Evolutionary conservation across 2,113 vertebrate genomes (phyloP), one percentile per base, ranked within the genome.

Genomic region (Spermophilus dauricus): DNA sequence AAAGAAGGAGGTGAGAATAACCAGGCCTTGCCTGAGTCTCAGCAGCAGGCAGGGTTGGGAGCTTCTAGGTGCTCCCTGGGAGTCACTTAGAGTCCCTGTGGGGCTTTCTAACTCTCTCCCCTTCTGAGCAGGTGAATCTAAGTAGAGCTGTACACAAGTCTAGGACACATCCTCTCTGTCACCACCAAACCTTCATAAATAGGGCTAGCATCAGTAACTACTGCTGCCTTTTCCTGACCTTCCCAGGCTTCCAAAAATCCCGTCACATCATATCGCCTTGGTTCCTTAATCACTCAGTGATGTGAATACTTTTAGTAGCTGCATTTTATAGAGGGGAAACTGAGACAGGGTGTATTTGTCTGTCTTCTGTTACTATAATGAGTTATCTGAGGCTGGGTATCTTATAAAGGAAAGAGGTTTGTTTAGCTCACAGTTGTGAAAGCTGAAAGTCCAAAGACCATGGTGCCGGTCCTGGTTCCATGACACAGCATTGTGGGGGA

Each of bases 221-320:
- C 63, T 37, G 8, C 22, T n/a, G 6, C 24, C 16, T 4, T 58
- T 73, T 18, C 4, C 30, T 17, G 65, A n/a, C 42, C 61, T 78
- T 16, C 0, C 32, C 14, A 34, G 83, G 34, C 0, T 3, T 73
- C 37, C 0, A 8, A 13, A 45, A 42, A 34, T 17, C 39, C 34
- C 34, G 0, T 61, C 45, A 34, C 7, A 8, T 2, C 0, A 20
- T 16, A 20, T 42, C 6, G 5, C 72, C 16, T 5, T 16, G 0
- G 16, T 48, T 88, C 30, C 75, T 45, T 2, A 12, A 2, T 10
- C 6, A 8, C 28, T 32, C 30, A 58, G 58, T 53, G 58, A 22
- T n/a, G 12, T 26, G 2, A 45, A 16, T 5, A 3, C 94, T 84
- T 78, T 73, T 34, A 4, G 22, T 18, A 45, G 28, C 4, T 12